Base-by-base conservation (phyloP, 2,797 vertebrate genomes). In the Acropternis orthonyx region DNA sequence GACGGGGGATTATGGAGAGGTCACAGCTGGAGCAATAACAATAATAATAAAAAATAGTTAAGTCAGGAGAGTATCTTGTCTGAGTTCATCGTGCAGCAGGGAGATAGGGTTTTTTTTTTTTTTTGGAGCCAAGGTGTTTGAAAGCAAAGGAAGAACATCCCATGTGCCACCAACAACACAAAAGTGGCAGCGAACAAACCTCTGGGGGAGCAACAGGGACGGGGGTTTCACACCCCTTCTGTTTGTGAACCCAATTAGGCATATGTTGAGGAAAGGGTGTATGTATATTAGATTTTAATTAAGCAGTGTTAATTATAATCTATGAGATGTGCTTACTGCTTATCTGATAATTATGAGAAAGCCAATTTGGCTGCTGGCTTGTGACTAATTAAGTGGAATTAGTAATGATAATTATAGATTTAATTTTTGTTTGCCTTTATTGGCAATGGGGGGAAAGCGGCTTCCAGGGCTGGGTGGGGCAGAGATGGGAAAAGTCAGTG, bases 311-410 rank as follows among this genome's bases (percentile, higher is more conserved):
- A 98, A 98, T 98, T 98, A 98, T 98, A 98, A 98, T 98, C 98
- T 98, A 98, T 98, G 98, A 98, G 98, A 98, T 98, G 98, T 98
- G 98, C 98, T 98, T 98, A 98, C 97, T 97, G 97, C 97, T 98
- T 98, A 98, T 98, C 98, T 98, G 98, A 98, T 98, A 98, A 98
- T 98, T 98, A 98, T 98, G 98, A 98, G 98, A 98, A 98, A 98
- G 98, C 97, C 97, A 98, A 98, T 98, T 98, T 98, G 98, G 97
- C 98, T 98, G 97, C 97, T 98, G 98, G 98, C 97, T 98, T 98
- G 97, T 98, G 98, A 98, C 98, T 98, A 98, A 98, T 98, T 98
- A 98, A 98, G 98, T 98, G 97, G 97, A 98, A 98, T 98, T 98
- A 98, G 98, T 97, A 97, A 97, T 98, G 98, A 98, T 98, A 98